These are phyloP conservation scores for Drosophila parthenogenetica DNA, from an alignment of 2,888 invertebrate species.

Conservation along the genomic window DNA sequence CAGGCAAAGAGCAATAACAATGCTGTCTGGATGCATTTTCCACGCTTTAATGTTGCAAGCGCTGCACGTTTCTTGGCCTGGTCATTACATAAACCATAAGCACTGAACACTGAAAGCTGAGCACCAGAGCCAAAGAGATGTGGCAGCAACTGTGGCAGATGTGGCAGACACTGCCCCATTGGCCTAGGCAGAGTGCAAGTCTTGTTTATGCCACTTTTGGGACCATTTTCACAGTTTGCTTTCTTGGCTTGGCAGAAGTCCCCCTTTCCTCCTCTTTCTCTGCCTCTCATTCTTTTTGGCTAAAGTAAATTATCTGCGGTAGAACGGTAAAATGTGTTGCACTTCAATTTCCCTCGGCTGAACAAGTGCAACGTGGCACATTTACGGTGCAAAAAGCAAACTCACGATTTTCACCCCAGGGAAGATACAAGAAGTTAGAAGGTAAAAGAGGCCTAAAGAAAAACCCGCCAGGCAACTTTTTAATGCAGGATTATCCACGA, in stretches of 20 bases:
- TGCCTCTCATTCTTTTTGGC: conserved; percentile 1
- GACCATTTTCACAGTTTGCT: conserved; percentile 65
- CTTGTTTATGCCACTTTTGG: conserved; percentile 48
- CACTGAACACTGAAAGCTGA: conserved; percentile 23
- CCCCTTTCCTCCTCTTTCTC: background rate
- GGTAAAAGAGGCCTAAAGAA: conserved; percentile 23
- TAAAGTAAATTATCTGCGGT: conserved; percentile 66
- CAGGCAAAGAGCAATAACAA: conserved; percentile 35
- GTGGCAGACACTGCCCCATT: conserved; percentile 32
- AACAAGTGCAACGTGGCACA: conserved; percentile 79
- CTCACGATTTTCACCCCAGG: conserved; percentile 77
- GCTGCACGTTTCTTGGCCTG: conserved; percentile 51
- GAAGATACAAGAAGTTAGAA: background rate
- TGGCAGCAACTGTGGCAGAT: conserved; percentile 26
- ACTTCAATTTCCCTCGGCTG: conserved; percentile 52
- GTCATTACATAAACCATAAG: conserved; percentile 75
- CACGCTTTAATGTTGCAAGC: conserved; percentile 65
- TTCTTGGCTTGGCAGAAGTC: conserved; percentile 7
- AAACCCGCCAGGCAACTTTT: conserved; percentile 65
- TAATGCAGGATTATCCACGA: conserved; percentile 72
- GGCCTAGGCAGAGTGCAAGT: conserved; percentile 21
- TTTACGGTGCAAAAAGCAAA: conserved; percentile 58
- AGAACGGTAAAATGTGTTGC: conserved; percentile 63
- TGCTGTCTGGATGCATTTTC: conserved; percentile 53
- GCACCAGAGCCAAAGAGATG: conserved; percentile 2